phyloP scores from a whole-genome alignment of 2,797 vertebrate species.

The Pteropus rufus region DNA sequence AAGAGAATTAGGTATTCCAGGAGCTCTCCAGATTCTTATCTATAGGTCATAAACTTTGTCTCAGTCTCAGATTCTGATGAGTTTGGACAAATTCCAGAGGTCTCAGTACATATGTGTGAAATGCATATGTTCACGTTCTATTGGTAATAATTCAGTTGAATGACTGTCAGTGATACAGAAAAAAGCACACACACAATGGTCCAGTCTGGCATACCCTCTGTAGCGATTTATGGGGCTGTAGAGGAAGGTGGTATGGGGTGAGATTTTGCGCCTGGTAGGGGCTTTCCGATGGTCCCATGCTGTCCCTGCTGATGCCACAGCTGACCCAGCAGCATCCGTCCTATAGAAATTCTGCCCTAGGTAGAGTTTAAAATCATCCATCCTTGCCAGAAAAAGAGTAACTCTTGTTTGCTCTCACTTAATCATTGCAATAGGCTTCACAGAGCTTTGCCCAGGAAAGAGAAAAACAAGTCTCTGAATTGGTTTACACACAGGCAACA shows the following conservation, averaged over 20 bases:
- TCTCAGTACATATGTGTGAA: slow-evolving; percentile 54
- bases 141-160: slow-evolving; percentile 54
- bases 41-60: slow-evolving; percentile 30
- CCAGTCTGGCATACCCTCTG: neutral
- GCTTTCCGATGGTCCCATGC: neutral
- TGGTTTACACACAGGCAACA: neutral
- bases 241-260: neutral
- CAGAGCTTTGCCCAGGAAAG: neutral
- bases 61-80: slow-evolving; percentile 47
- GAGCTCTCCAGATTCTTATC: slow-evolving; percentile 19
- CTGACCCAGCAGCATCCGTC: rapidly evolving
- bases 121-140: slow-evolving; percentile 39
- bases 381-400: neutral
- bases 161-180: neutral
- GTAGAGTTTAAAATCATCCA: neutral
- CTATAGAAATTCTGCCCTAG: neutral
- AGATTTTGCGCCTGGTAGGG: neutral
- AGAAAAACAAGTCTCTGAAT: neutral
- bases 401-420: neutral
- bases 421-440: neutral
- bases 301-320: neutral
- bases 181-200: neutral
- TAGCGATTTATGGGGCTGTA: neutral
- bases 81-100: slow-evolving; percentile 47
- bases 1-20: neutral